Conservation (phyloP, 1,140 invertebrate species). For the Goniozus legneri region DNA sequence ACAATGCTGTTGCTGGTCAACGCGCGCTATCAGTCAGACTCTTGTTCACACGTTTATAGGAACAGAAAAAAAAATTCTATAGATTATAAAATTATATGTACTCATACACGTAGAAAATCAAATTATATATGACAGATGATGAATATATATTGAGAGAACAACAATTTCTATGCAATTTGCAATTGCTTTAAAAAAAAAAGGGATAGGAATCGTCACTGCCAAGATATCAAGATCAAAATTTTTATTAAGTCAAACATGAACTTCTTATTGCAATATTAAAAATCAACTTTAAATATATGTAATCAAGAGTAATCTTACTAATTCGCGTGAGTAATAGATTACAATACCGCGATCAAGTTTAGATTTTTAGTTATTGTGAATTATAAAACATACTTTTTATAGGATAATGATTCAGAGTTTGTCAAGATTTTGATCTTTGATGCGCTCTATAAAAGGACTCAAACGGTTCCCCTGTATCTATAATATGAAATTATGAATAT, state of each 20-base stretch:
- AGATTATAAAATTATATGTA: slow-evolving; percentile 2
- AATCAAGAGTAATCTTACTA: too few species aligned
- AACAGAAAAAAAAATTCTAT: not conserved
- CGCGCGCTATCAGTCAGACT: slow-evolving; percentile 9
- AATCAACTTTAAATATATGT: too few species aligned
- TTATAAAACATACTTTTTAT: too few species aligned
- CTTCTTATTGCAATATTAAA: too few species aligned
- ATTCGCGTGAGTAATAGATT: too few species aligned
- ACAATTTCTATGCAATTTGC: too few species aligned
- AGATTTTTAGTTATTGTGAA: not conserved
- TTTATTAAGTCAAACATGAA: not conserved
- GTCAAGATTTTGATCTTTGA: slow-evolving; percentile 16
- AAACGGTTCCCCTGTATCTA: slow-evolving; percentile 13
- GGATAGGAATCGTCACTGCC: slow-evolving; percentile 26
- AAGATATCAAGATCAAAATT: slow-evolving; percentile 24
- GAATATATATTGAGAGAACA: not conserved
- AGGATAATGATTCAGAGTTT: not conserved
- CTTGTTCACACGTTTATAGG: slow-evolving; percentile 18
- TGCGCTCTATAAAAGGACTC: slow-evolving; percentile 12
- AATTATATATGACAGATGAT: not conserved
- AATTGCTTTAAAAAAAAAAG: not conserved
- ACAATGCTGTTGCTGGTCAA: slow-evolving; percentile 26
- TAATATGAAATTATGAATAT: slow-evolving; percentile 13
- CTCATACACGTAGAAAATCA: not conserved
- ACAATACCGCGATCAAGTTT: not conserved